phyloP scores from a whole-genome alignment of 1,140 invertebrate species.

The Thaumatotibia leucotreta region DNA sequence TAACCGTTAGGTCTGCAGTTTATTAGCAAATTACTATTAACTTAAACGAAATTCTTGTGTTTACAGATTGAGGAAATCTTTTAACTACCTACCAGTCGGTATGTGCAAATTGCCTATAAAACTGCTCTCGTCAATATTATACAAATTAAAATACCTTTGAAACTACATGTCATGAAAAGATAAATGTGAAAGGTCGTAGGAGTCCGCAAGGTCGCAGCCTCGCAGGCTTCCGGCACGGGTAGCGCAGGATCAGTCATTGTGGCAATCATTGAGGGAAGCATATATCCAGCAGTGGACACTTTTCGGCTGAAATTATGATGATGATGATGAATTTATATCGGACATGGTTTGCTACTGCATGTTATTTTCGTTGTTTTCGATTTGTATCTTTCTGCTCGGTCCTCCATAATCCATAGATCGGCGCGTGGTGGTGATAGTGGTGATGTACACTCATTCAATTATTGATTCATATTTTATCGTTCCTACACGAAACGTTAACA shows the following conservation, averaged over 20 bases:
- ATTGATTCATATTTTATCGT: too few species aligned
- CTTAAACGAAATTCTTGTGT: not conserved
- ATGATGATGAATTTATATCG: not conserved
- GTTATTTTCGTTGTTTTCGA: not conserved
- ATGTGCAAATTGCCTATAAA: not conserved
- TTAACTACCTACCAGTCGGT: not conserved
- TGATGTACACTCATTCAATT: too few species aligned
- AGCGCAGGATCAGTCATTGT: too few species aligned
- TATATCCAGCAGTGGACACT: too few species aligned
- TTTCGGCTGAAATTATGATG: too few species aligned
- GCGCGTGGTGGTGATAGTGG: too few species aligned
- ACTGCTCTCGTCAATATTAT: not conserved
- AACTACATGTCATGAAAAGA: not conserved
- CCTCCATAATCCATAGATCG: too few species aligned
- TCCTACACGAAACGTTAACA: too few species aligned
- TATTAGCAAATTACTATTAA: not conserved
- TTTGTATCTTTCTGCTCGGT: conserved; percentile 16
- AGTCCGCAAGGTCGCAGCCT: too few species aligned
- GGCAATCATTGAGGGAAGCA: too few species aligned
- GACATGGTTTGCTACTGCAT: not conserved
- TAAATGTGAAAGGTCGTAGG: too few species aligned
- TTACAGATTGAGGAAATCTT: not conserved
- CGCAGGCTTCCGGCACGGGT: too few species aligned
- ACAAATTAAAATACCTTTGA: not conserved
- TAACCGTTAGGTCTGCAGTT: not conserved